Evolutionary conservation across 1,140 invertebrate species (phyloP), one percentile per base, ranked within the genome.

Genomic region (Brachionus rubens): DNA sequence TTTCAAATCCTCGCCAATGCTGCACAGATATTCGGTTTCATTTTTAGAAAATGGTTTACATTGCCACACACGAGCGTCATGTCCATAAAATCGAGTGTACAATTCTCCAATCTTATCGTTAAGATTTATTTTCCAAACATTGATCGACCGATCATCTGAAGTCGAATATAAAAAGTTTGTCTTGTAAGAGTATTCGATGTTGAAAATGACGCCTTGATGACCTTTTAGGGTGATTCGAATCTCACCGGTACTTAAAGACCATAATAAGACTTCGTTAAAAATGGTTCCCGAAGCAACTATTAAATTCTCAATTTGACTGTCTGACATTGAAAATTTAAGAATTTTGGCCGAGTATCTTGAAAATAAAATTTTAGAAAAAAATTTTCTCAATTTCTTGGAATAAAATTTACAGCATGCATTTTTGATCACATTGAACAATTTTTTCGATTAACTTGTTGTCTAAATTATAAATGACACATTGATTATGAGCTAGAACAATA

Each of bases 1-100:
- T 33, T 72, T 72, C 12, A 72, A 40, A 41, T 72, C 68, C 36
- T 72, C 68, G 46, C 68, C 68, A 40, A 72, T 72, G 16, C 68
- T 72, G 12, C 68, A 72, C 24, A 72, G 50, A 72, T 30, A 72
- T 72, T 72, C 30, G 3, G 12, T 36, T 2, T 48, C 16, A 30
- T 72, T 30, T 19, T 48, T 33, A 9, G 26, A n/a, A 24, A 72
- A 72, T 7, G 43, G 12, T 28, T 33, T 41, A 24, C 68, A 72
- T 36, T 72, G 16, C 68, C 68, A 72, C 10, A 72, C 68, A 19
- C 68, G 68, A 40, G 68, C 68, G 21, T 72, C 68, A 41, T 72
- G 68, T 6, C 68, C 68, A 21, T 72, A 72, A 36, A 72, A 54
- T 33, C 68, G 10, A 16, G 46, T 50, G 14, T 12, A 48, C 16